phyloP scores from a whole-genome alignment of 2,888 invertebrate species.

The Hypena proboscidalis region DNA sequence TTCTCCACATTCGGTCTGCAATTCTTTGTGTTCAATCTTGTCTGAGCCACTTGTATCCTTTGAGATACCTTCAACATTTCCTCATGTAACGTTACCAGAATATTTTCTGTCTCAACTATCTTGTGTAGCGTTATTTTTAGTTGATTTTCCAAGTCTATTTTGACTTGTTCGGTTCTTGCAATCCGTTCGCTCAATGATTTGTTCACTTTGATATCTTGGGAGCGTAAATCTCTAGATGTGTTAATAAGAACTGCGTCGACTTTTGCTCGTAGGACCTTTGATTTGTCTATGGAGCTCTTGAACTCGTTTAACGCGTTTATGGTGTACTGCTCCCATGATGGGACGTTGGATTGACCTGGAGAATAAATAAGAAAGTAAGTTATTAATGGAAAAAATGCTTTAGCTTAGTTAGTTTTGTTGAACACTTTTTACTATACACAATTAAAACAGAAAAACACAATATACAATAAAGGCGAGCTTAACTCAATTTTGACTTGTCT shows the following conservation, averaged over 20 bases:
- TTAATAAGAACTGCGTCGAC: conserved; percentile 90
- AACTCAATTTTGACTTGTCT: too few species aligned
- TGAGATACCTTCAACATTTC: conserved; percentile 75
- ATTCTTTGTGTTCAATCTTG: conserved; percentile 73
- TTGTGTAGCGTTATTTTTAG: conserved; percentile 79
- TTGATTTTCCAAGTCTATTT: conserved; percentile 89
- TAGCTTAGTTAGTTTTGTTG: background rate
- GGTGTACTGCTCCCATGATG: conserved; percentile 93
- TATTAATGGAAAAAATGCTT: background rate
- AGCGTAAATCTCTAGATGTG: conserved; percentile 91
- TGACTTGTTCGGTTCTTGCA: conserved; percentile 90
- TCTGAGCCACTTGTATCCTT: conserved; percentile 76
- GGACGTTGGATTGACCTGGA: conserved; percentile 90
- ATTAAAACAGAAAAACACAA: too few species aligned
- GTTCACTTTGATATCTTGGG: conserved; percentile 93
- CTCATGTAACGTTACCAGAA: conserved; percentile 69
- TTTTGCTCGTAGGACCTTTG: conserved; percentile 88
- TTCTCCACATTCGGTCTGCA: conserved; percentile 75
- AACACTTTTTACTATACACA: too few species aligned
- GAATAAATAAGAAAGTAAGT: background rate
- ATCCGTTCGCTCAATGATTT: conserved; percentile 89
- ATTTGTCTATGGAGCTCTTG: conserved; percentile 90
- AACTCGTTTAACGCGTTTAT: conserved; percentile 90
- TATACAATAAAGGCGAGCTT: too few species aligned
- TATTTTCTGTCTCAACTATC: conserved; percentile 76